A percentile compares a stretch with the other conserved stretches of the same genome.
Conservation (phyloP, 2,797 vertebrate species). For the Brachyrhaphis roseni region DNA sequence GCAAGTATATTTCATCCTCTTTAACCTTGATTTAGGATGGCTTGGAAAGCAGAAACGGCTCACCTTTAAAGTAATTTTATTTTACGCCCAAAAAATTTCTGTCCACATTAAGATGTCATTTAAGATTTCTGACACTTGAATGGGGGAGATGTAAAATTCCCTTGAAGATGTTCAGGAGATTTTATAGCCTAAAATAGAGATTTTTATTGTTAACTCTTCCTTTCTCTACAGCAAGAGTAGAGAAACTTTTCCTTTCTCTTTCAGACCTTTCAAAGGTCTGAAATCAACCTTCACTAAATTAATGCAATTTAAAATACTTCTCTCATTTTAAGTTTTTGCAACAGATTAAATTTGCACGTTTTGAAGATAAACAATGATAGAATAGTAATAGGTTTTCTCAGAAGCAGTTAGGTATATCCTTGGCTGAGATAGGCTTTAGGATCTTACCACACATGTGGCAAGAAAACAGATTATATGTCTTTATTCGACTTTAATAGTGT, state of each 20-base stretch:
- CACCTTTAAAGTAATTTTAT: neutral
- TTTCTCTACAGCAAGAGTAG: no score
- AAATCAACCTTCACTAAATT: neutral
- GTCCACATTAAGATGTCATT: neutral
- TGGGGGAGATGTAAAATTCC: neutral
- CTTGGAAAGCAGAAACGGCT: neutral
- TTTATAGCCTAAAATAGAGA: neutral
- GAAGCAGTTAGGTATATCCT: neutral
- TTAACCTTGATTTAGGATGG: slow-evolving; percentile 9
- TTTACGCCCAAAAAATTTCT: neutral
- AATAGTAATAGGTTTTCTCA: neutral
- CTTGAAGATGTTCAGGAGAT: neutral
- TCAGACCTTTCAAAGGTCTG: neutral
- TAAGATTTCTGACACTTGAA: neutral
- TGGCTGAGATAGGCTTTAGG: neutral
- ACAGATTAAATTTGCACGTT: neutral
- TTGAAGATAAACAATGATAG: neutral
- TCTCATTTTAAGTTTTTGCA: neutral
- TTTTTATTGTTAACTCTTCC: neutral
- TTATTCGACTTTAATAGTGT: neutral
- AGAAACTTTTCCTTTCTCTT: no score
- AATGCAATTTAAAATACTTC: neutral
- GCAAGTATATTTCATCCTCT: slow-evolving; percentile 3
- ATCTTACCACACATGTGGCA: neutral
- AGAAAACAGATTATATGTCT: neutral